Base-by-base conservation (phyloP, 2,113 vertebrate species). In the Brachyistius frenatus region DNA sequence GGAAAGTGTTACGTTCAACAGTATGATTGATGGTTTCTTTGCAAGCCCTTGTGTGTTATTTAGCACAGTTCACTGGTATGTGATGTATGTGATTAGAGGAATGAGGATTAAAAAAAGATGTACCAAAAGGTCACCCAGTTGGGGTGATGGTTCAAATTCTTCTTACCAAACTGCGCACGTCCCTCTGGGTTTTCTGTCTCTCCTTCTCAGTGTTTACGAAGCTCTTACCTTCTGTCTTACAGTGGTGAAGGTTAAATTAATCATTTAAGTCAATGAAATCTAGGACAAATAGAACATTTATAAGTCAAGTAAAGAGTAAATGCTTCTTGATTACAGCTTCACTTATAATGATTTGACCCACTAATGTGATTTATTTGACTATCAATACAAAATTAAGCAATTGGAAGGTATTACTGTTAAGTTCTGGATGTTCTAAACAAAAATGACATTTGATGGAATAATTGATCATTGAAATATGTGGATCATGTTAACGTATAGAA, bases 1-100 rank as follows among this genome's bases (percentile, higher is more conserved):
- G 30, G 0, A 55, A 44, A 56, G 53, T 30, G 23, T 71, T 41
- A 15, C 47, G 23, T 56, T 72, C 31, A 37, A 44, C 15, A 16
- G 56, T 39, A 7, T 69, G 36, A 83, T 65, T 68, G 55, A 79
- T 76, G 61, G 46, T 58, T 58, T 67, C 33, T 31, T 9, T 9
- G 16, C 7, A 0, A 23, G 31, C 57, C 41, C 3, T 65, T 10
- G 33, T 41, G 41, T 8, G 46, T 16, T 14, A 16, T 39, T 55
- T 23, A 15, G 58, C 5, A 1, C 1, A 16, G 33, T 69, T 77
- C 35, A 13, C 31, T 61, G 16, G 33, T 23, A 23, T 52, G 49
- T 7, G 7, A 23, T 52, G 15, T 23, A 52, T 23, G 49, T 52
- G 15, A 52, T 15, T n/a, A 7, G 49, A 52, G n/a, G 49, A 23